These are phyloP conservation scores for Hesperia comma DNA, from an alignment of 2,888 invertebrate species.

Conservation along the genomic window DNA sequence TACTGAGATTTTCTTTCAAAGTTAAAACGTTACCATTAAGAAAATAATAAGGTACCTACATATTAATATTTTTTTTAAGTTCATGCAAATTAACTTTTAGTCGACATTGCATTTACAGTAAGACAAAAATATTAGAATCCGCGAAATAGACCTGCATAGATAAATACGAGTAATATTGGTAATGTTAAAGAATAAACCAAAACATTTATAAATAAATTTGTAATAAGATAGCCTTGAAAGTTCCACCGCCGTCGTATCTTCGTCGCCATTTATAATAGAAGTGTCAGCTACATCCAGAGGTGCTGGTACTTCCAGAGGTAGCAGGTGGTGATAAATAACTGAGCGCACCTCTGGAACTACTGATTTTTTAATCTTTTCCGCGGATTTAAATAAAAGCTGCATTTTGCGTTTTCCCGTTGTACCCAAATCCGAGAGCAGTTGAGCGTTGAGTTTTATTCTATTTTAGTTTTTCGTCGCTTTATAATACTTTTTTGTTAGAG, in stretches of 20 bases:
- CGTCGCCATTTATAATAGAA: slow-evolving; percentile 60
- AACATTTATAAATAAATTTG: not conserved
- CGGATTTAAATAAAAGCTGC: slow-evolving; percentile 31
- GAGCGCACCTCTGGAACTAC: slow-evolving; percentile 32
- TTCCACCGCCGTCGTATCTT: slow-evolving; percentile 42
- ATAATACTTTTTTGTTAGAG: not conserved
- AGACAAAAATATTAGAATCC: no score
- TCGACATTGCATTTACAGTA: no score
- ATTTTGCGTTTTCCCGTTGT: slow-evolving; percentile 20
- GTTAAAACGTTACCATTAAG: no score
- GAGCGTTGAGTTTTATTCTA: slow-evolving; percentile 25
- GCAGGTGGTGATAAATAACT: slow-evolving; percentile 64
- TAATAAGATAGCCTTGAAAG: slow-evolving; percentile 30
- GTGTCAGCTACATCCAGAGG: slow-evolving; percentile 59
- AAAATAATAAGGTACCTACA: no score
- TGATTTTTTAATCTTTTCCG: slow-evolving; percentile 39
- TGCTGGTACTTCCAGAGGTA: slow-evolving; percentile 45
- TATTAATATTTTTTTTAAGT: no score
- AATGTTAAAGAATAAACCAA: no score
- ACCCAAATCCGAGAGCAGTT: slow-evolving; percentile 20
- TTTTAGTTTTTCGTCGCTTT: slow-evolving; percentile 16
- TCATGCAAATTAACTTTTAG: no score
- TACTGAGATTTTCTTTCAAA: no score
- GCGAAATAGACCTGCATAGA: no score
- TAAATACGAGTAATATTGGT: no score